These are phyloP conservation scores for Ciconia stormi DNA, from an alignment of 2,113 vertebrate genomes.

Conservation along the genomic window DNA sequence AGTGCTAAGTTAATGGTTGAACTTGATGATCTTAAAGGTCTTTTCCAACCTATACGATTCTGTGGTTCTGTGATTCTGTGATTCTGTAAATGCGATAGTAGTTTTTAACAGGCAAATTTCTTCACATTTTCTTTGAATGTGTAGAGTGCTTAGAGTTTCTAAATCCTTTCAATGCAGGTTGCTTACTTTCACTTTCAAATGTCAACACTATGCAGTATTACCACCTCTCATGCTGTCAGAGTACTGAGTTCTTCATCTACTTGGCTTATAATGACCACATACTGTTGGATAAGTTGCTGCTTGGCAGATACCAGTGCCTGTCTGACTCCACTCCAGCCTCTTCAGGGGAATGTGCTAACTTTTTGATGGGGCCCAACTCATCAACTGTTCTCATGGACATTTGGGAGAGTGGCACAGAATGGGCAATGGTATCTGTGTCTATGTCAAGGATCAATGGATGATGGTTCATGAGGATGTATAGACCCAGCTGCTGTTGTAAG, in stretches of 20 bases:
- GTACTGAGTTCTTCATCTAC: neutral
- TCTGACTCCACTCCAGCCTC: neutral
- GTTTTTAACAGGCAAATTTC: neutral
- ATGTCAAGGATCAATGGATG: neutral
- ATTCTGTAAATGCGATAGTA: neutral
- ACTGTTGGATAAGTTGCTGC: neutral
- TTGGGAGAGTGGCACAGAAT: neutral
- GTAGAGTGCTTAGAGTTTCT: neutral
- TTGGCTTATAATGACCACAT: neutral
- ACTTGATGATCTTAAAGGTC: no score
- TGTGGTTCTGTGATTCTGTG: no score
- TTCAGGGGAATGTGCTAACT: neutral
- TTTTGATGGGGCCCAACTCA: neutral
- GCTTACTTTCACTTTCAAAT: neutral
- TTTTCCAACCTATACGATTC: no score
- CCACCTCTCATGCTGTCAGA: neutral
- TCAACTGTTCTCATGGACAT: neutral
- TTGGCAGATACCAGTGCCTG: neutral
- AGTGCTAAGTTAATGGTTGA: no score
- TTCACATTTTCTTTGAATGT: neutral
- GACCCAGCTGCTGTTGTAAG: neutral
- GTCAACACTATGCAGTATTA: neutral
- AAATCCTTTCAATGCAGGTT: neutral
- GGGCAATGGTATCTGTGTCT: neutral
- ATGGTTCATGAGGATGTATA: neutral